Evolutionary conservation across 1,140 invertebrate species (phyloP).

Genomic region (Nasonia vitripennis): DNA sequence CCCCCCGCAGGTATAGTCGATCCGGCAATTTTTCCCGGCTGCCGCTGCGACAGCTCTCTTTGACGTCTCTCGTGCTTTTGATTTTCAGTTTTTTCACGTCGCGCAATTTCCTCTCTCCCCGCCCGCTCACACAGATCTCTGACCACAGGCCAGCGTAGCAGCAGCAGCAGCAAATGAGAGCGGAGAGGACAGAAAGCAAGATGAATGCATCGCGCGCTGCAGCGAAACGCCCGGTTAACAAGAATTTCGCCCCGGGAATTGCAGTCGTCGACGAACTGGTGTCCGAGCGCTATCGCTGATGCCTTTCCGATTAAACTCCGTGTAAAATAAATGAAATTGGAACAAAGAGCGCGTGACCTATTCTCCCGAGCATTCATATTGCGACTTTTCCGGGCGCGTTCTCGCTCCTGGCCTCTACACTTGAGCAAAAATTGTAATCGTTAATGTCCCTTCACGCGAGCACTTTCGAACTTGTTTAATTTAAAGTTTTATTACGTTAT

Average conservation of each 20-base stretch:
- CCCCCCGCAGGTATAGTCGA: neutral
- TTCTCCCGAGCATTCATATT: neutral
- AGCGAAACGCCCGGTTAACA: conserved; percentile 16
- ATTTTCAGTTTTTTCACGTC: neutral
- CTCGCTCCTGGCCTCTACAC: too few species aligned
- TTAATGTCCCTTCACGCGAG: neutral
- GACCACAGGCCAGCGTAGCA: neutral
- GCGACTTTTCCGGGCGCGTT: neutral
- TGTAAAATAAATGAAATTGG: conserved; percentile 6
- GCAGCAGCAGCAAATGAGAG: neutral
- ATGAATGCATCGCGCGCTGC: neutral
- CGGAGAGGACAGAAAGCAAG: conserved; percentile 10
- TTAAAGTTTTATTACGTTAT: conserved; percentile 47
- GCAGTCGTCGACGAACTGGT: neutral
- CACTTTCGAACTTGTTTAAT: conserved; percentile 39
- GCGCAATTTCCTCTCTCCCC: neutral
- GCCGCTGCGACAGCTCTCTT: neutral
- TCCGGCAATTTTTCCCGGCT: neutral
- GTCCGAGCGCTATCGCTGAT: neutral
- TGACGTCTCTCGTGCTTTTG: neutral
- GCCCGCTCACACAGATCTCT: neutral
- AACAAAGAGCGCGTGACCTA: neutral
- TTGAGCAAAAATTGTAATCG: neutral
- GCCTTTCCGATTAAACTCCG: conserved; percentile 17
- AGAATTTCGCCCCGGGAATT: conserved; percentile 13